Conservation (phyloP, 64 coral and sea anemone genomes). For the Montipora efflorescens region DNA sequence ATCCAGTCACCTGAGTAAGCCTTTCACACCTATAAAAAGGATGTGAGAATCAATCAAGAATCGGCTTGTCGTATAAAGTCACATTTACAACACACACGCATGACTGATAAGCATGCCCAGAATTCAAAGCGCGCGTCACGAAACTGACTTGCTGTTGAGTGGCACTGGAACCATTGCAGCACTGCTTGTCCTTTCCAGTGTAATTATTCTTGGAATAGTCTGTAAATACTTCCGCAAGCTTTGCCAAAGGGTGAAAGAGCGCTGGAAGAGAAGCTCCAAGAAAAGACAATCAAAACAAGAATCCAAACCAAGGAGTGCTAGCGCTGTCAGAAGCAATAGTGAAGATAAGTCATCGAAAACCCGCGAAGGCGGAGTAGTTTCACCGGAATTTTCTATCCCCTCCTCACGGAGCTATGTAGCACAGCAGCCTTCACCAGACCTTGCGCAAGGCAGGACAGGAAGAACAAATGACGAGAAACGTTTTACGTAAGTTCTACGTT, state of each 20-base stretch:
- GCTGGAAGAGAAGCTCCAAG: conserved; percentile 25
- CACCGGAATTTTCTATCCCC: conserved; percentile 76
- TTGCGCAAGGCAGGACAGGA: conserved; percentile 65
- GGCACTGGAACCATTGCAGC: conserved; percentile 23
- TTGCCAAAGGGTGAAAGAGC: conserved; percentile 48
- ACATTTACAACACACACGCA: not conserved
- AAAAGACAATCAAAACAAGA: conserved; percentile 24
- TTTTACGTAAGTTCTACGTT: conserved; percentile 39
- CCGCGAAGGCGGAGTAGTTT: not conserved
- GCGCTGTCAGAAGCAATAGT: not conserved
- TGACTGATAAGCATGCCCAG: conserved; percentile 30
- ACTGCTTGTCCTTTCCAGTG: conserved; percentile 52
- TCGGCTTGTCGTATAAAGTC: not conserved
- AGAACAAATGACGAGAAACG: conserved; percentile 39
- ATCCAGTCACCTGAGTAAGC: not conserved
- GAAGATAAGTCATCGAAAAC: not conserved
- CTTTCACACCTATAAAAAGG: not conserved
- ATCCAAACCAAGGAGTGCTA: not conserved
- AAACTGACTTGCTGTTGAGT: not conserved
- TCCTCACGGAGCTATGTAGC: conserved; percentile 65
- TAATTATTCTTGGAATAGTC: conserved; percentile 55
- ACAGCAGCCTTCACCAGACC: conserved; percentile 65
- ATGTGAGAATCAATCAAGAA: not conserved
- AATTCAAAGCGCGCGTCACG: not conserved
- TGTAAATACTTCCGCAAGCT: conserved; percentile 68